Percentiles rank a stretch among this genome's conserved stretches.
Conservation (phyloP, 2,797 vertebrate species). For the Anguilla obscura region DNA sequence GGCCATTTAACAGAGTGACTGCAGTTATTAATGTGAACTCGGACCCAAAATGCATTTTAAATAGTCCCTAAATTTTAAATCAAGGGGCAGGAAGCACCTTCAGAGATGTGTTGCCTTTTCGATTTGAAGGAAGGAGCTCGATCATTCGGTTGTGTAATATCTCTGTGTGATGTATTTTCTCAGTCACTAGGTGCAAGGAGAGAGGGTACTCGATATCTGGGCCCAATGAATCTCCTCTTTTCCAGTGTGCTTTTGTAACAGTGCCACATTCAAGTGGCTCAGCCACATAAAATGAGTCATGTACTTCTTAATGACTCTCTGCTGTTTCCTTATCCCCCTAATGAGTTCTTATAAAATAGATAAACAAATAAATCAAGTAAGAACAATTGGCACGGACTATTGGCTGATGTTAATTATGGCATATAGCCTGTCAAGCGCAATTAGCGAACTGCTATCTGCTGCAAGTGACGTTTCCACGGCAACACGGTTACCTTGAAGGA, state of each 20-base stretch:
- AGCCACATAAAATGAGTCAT: background rate
- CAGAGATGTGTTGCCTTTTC: background rate
- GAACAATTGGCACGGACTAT: slow-evolving; percentile 17
- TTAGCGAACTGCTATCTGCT: slow-evolving; percentile 25
- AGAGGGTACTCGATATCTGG: background rate
- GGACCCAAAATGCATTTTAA: background rate
- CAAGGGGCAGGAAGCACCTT: background rate
- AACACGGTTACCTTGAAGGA: background rate
- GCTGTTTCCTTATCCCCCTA: background rate
- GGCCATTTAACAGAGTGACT: background rate
- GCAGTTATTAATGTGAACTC: background rate
- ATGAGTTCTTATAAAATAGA: slow-evolving; percentile 25
- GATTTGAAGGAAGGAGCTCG: background rate
- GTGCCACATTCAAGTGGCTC: background rate
- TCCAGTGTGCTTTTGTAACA: background rate
- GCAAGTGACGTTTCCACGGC: slow-evolving; percentile 26
- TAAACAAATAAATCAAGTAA: slow-evolving; percentile 17
- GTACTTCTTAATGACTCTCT: background rate
- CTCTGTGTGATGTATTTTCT: background rate
- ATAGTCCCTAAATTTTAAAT: background rate
- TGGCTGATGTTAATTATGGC: slow-evolving; percentile 19
- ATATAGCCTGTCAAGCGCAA: slow-evolving; percentile 27
- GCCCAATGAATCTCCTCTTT: background rate
- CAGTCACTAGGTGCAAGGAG: background rate
- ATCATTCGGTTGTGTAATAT: background rate